Conservation (phyloP, 2,888 invertebrate genomes). For the Cyclophora punctaria region DNA sequence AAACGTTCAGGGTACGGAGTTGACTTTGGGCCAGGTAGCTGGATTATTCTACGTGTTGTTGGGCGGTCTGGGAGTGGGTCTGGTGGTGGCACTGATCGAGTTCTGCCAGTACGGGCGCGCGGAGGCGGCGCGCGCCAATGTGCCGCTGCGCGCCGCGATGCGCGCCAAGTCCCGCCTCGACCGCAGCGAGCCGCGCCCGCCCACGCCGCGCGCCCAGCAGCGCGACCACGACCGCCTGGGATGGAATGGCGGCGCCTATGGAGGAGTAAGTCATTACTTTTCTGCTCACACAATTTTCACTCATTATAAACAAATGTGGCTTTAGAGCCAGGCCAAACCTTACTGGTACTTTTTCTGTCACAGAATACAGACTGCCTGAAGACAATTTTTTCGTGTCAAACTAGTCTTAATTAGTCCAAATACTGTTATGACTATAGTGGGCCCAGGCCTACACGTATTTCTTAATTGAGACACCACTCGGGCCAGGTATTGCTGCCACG, state of each 20-base stretch:
- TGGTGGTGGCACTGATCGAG: constrained; percentile 93
- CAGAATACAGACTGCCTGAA: too few species aligned
- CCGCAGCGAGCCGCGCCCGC: constrained; percentile 30
- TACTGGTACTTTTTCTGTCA: too few species aligned
- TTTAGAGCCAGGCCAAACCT: too few species aligned
- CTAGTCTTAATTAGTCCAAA: too few species aligned
- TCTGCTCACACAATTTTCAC: too few species aligned
- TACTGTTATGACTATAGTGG: too few species aligned
- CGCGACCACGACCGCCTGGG: constrained; percentile 52
- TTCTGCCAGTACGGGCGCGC: constrained; percentile 92
- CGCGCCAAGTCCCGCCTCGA: constrained; percentile 81
- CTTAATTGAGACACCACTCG: too few species aligned
- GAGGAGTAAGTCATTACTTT: constrained; percentile 39
- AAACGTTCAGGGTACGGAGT: constrained; percentile 84
- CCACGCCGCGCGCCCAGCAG: constrained; percentile 33
- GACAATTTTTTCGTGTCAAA: too few species aligned
- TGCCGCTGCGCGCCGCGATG: constrained; percentile 87
- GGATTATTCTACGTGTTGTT: constrained; percentile 98
- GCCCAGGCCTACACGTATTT: too few species aligned
- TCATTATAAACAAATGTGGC: too few species aligned
- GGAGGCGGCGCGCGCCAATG: constrained; percentile 85
- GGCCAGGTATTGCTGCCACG: too few species aligned
- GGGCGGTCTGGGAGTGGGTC: constrained; percentile 90
- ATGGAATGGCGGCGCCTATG: constrained; percentile 58
- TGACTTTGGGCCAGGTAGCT: constrained; percentile 96